These are phyloP conservation scores for Ornithoptera alexandrae DNA, from an alignment of 2,888 invertebrate genomes.

Conservation along the genomic window DNA sequence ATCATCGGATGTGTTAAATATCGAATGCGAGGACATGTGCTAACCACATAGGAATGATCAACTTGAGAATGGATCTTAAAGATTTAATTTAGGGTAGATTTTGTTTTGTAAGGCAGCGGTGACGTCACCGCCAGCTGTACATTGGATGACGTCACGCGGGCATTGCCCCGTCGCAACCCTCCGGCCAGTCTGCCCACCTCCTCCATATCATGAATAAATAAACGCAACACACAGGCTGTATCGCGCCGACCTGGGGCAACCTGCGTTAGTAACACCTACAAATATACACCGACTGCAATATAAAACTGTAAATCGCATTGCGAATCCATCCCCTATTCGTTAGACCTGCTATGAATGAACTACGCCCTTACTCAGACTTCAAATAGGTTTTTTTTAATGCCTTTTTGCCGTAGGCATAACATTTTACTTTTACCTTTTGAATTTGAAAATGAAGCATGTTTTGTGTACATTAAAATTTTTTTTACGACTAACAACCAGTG, in stretches of 20 bases:
- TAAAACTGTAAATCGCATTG: conserved; percentile 23
- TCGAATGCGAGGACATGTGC: conserved; percentile 62
- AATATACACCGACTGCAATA: conserved; percentile 35
- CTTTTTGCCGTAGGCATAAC: conserved; percentile 6
- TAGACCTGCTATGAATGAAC: conserved; percentile 11
- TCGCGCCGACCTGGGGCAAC: conserved; percentile 71
- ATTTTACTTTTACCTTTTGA: conserved; percentile 12
- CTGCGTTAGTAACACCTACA: conserved; percentile 46
- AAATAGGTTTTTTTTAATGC: background rate
- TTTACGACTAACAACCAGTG: no score
- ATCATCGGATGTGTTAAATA: conserved; percentile 58
- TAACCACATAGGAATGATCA: conserved; percentile 50
- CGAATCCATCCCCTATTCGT: conserved; percentile 22
- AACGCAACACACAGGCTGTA: conserved; percentile 56
- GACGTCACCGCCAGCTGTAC: conserved; percentile 78
- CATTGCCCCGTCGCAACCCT: conserved; percentile 68
- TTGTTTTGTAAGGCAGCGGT: conserved; percentile 57
- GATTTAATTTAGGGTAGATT: conserved; percentile 53
- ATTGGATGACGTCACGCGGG: conserved; percentile 74
- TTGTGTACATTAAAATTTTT: background rate
- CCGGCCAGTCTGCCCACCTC: conserved; percentile 53
- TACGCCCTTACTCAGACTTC: conserved; percentile 3
- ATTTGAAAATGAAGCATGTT: conserved; percentile 20
- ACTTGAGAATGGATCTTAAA: conserved; percentile 61
- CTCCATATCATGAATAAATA: conserved; percentile 67